These are phyloP conservation scores for Oryzias dopingdopingensis DNA, from an alignment of 2,797 vertebrate species.

Conservation along the genomic window DNA sequence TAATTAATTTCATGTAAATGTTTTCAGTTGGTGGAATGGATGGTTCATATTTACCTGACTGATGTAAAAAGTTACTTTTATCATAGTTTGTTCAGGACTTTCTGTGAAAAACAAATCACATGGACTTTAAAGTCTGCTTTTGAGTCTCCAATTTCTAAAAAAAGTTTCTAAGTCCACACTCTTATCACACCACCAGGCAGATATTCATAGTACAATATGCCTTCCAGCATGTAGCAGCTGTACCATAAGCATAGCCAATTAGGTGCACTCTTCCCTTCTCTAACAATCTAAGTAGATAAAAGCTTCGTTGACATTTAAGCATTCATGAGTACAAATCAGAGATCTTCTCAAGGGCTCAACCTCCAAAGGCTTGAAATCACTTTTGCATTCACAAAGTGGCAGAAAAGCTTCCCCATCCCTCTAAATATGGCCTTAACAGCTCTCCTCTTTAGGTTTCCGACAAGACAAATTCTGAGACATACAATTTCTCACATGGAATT, in stretches of 20 bases:
- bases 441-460: slow-evolving; percentile 5
- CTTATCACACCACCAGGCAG: slow-evolving; percentile 45
- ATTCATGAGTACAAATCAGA: slow-evolving; percentile 29
- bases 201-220: slow-evolving; percentile 33
- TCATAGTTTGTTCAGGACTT: too few relatives aligned
- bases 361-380: slow-evolving; percentile 18
- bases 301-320: slow-evolving; percentile 32
- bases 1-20: too few relatives aligned
- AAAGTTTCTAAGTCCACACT: slow-evolving; percentile 39
- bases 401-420: not conserved
- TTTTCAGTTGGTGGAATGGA: too few relatives aligned
- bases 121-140: slow-evolving; percentile 37
- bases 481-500: slow-evolving; percentile 28
- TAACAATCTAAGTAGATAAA: slow-evolving; percentile 24
- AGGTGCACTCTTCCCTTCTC: slow-evolving; percentile 14
- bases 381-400: slow-evolving; percentile 7
- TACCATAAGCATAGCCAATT: slow-evolving; percentile 20
- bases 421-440: slow-evolving; percentile 4
- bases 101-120: too few relatives aligned
- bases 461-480: slow-evolving; percentile 26
- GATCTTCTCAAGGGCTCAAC: slow-evolving; percentile 14
- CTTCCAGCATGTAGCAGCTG: slow-evolving; percentile 28
- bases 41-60: too few relatives aligned
- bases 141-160: slow-evolving; percentile 40
- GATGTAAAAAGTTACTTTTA: too few relatives aligned